Evolutionary conservation across 2,113 vertebrate genomes (phyloP).

Genomic region (Perognathus longimembris): DNA sequence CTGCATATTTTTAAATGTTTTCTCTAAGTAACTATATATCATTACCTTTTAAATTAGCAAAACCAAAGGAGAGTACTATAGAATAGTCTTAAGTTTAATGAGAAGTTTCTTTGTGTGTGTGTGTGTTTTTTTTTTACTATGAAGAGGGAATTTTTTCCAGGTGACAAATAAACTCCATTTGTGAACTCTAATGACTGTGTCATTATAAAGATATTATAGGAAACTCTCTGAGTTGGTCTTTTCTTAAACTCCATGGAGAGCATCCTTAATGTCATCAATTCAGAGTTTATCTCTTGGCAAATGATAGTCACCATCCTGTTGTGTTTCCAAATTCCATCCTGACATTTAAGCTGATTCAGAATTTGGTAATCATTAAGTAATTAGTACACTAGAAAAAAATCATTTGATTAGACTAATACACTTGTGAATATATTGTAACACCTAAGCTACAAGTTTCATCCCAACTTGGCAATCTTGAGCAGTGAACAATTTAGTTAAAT

Average conservation of each 20-base stretch:
- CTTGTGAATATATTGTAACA: constrained; percentile 40
- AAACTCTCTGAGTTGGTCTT: constrained; percentile 41
- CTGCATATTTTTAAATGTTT: constrained; percentile 41
- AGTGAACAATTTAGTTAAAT: constrained; percentile 24
- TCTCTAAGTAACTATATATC: constrained; percentile 17
- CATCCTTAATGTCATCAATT: not conserved
- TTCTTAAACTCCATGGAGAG: not conserved
- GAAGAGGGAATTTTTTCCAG: constrained; percentile 16
- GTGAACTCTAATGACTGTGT: constrained; percentile 48
- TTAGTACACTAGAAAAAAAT: constrained; percentile 22
- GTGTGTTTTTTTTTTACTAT: not conserved
- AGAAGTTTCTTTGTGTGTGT: constrained; percentile 14
- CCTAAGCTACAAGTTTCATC: constrained; percentile 22
- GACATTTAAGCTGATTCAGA: constrained; percentile 65
- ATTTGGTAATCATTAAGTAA: constrained; percentile 34
- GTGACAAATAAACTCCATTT: constrained; percentile 48
- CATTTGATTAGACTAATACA: constrained; percentile 10
- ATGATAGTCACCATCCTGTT: not conserved
- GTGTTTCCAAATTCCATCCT: constrained; percentile 31
- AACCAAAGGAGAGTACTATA: constrained; percentile 28
- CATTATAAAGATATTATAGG: constrained; percentile 43
- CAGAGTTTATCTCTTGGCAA: constrained; percentile 26
- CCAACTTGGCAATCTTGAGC: constrained; percentile 29
- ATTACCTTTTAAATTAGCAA: constrained; percentile 49
- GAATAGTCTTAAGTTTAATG: not conserved